Evolutionary conservation across 2,888 invertebrate species (phyloP).

Genomic region (Amiota communis): DNA sequence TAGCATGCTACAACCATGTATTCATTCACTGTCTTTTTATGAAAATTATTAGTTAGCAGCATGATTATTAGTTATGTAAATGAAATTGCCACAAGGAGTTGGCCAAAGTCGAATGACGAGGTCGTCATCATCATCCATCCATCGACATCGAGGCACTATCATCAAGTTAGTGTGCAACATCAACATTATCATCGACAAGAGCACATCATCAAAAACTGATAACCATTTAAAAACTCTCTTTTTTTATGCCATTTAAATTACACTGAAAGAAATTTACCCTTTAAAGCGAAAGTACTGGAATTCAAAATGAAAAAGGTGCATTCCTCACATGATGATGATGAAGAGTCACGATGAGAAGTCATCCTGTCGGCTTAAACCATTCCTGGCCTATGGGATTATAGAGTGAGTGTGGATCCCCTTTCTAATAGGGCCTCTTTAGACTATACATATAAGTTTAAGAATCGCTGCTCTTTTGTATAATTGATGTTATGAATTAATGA

Average conservation of each 20-base stretch:
- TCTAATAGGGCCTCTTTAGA: too few relatives aligned
- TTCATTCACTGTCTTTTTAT: too few relatives aligned
- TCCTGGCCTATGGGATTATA: neutral
- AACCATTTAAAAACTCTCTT: constrained; percentile 25
- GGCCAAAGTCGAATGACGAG: constrained; percentile 1
- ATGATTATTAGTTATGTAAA: constrained; percentile 36
- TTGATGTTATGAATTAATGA: too few relatives aligned
- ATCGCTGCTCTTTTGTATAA: too few relatives aligned
- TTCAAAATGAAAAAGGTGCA: neutral
- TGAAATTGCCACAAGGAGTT: constrained; percentile 25
- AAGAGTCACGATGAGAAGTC: neutral
- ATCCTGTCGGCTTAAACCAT: neutral
- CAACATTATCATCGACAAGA: neutral
- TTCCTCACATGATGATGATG: neutral
- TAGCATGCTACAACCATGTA: too few relatives aligned
- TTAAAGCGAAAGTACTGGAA: too few relatives aligned
- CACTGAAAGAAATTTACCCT: neutral
- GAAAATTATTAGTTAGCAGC: constrained; percentile 13
- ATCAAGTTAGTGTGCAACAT: constrained; percentile 1
- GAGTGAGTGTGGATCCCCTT: too few relatives aligned
- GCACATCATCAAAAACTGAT: constrained; percentile 29
- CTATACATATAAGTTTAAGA: too few relatives aligned
- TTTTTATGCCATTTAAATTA: constrained; percentile 1
- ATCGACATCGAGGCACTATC: constrained; percentile 2
- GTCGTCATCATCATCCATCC: neutral